Percentiles rank a stretch among this genome's conserved stretches.
These are phyloP conservation scores for Aegotheles bennettii DNA, from an alignment of 2,113 vertebrate genomes.

Conservation along the genomic window DNA sequence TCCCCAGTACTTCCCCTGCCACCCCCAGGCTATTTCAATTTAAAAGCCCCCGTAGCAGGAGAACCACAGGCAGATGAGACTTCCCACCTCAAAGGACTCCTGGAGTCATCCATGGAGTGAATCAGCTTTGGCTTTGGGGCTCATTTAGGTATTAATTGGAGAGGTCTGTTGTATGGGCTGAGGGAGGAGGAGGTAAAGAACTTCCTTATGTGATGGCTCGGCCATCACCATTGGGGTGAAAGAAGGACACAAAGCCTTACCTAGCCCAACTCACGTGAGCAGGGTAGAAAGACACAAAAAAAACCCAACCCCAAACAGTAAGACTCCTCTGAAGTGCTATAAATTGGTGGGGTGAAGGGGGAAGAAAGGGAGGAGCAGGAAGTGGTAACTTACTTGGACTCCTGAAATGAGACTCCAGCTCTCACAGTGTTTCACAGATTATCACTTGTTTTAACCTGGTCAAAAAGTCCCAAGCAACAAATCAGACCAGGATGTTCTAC, in stretches of 20 bases:
- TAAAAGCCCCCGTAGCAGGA: background rate
- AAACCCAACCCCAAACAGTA: background rate
- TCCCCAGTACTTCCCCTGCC: background rate
- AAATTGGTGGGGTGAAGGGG: background rate
- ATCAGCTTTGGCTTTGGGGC: background rate
- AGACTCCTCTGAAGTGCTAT: background rate
- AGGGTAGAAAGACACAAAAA: background rate
- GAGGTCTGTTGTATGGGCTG: background rate
- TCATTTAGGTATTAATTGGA: background rate
- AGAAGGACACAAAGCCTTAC: background rate
- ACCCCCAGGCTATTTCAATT: background rate
- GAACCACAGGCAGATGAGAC: background rate
- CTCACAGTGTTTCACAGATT: background rate
- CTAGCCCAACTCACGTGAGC: background rate
- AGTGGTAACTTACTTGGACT: conserved; percentile 15
- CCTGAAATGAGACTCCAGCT: background rate
- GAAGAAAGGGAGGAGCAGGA: conserved; percentile 23
- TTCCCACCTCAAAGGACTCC: background rate
- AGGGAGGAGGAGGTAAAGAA: background rate
- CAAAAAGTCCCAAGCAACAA: background rate
- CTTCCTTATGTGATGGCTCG: background rate
- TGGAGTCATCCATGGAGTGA: background rate
- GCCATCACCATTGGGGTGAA: background rate
- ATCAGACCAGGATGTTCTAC: background rate
- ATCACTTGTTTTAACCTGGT: background rate